A percentile compares a stretch with the other conserved stretches of the same genome.
Conservation (phyloP, 2,888 invertebrate genomes). For the Carpatolechia fugitivella region DNA sequence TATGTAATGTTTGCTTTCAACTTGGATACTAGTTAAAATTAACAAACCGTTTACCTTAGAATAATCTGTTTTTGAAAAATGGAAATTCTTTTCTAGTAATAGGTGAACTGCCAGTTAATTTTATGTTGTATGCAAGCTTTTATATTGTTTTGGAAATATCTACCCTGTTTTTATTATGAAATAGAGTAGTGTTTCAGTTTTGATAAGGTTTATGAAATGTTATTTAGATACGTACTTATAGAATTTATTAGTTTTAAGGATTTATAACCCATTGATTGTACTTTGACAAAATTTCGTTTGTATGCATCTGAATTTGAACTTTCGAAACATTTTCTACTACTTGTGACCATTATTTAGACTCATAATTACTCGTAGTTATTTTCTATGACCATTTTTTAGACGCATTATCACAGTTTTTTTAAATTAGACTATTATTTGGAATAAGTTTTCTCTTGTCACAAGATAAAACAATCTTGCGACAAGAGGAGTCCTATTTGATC, state of each 20-base stretch:
- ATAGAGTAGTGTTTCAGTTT: slow-evolving; percentile 3
- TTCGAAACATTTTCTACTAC: too few species aligned
- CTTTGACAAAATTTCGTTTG: neutral
- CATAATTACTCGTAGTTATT: neutral
- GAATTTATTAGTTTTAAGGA: neutral
- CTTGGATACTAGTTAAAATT: too few species aligned
- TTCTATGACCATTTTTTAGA: slow-evolving; percentile 21
- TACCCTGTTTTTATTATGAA: slow-evolving; percentile 3
- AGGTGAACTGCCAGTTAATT: neutral
- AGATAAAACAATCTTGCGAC: too few species aligned
- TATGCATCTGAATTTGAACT: too few species aligned
- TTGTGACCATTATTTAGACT: too few species aligned
- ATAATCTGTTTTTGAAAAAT: neutral
- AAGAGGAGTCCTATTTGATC: slow-evolving; percentile 18
- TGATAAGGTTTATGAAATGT: slow-evolving; percentile 1
- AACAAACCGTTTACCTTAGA: too few species aligned
- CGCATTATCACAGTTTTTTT: slow-evolving; percentile 27
- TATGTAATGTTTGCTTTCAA: too few species aligned
- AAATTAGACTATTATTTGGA: too few species aligned
- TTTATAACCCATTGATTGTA: neutral
- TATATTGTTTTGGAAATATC: slow-evolving; percentile 4
- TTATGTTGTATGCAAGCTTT: neutral
- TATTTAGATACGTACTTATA: slow-evolving; percentile 3
- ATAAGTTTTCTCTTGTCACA: too few species aligned
- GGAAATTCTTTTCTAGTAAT: neutral